These are phyloP conservation scores for Drosophila sproati DNA, from an alignment of 1,140 invertebrate genomes.

Conservation along the genomic window DNA sequence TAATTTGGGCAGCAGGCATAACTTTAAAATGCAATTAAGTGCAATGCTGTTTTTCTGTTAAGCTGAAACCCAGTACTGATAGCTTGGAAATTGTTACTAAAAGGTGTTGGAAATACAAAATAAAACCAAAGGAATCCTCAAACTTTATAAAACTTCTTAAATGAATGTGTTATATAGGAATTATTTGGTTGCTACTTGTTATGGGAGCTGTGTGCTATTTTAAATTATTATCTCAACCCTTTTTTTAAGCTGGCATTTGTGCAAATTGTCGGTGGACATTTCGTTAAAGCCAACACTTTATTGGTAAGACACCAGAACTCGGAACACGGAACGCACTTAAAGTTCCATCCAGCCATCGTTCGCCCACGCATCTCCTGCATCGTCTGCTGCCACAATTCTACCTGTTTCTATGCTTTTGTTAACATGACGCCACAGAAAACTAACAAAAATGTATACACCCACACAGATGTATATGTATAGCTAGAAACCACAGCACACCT, in stretches of 20 bases:
- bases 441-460: constrained; percentile 61
- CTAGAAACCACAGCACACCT: constrained; percentile 57
- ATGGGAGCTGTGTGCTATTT: too few relatives aligned
- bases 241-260: background rate
- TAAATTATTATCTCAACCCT: too few relatives aligned
- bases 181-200: too few relatives aligned
- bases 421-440: constrained; percentile 68
- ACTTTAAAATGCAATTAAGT: constrained; percentile 14
- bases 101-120: background rate
- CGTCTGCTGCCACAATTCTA: background rate
- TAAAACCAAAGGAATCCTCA: too few relatives aligned
- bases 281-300: constrained; percentile 17
- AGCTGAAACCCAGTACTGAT: background rate
- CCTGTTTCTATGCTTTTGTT: constrained; percentile 66
- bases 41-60: background rate
- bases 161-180: too few relatives aligned
- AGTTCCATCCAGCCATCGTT: constrained; percentile 11
- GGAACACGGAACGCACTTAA: constrained; percentile 23
- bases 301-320: background rate
- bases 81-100: background rate
- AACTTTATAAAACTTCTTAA: background rate
- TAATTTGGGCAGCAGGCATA: constrained; percentile 32
- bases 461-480: constrained; percentile 7
- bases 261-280: background rate
- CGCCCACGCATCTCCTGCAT: background rate